Evolutionary conservation across 2,888 invertebrate species (phyloP), one percentile per base, ranked within the genome.

Genomic region (Achlya flavicornis): DNA sequence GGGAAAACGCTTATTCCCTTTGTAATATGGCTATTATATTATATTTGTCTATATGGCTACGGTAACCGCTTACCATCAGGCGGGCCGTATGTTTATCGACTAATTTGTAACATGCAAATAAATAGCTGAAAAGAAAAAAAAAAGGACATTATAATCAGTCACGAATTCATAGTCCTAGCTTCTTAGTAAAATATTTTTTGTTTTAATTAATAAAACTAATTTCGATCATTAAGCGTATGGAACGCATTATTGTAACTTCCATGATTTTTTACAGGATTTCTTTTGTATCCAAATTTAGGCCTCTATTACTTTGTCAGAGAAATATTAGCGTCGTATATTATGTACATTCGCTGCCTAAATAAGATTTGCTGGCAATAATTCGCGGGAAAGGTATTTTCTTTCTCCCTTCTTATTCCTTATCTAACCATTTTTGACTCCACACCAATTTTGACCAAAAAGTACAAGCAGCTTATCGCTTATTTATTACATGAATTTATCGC

Each of bases 241-340:
- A 48, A 48, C n/a, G 48, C 19, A 53, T 53, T 53, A 53, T 53
- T 19, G 19, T 53, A 19, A 53, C 53, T 53, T 8, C 53, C 10
- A 19, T 8, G 53, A 53, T 16, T 53, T 53, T 53, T 53, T 53
- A 19, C 16, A 53, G 53, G 16, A 53, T 53, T 53, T 19, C 53
- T 53, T 53, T 53, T 53, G 53, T 53, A 53, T 53, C 16, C 3
- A 19, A 53, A 10, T 16, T 53, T 19, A 16, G 53, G 16, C 53
- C 53, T 16, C 53, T 53, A 53, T 53, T 53, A 53, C 53, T 53
- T 53, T 53, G 53, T 16, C 53, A 53, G 53, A 53, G 53, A 53
- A 53, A 53, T n/a, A 53, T 53, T 53, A 53, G 19, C 53, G 19
- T 53, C 53, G 19, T 53, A 19, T 19, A n/a, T 53, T 53, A 53